These are phyloP conservation scores for Muscina levida DNA, from an alignment of 2,888 invertebrate genomes.

Conservation along the genomic window DNA sequence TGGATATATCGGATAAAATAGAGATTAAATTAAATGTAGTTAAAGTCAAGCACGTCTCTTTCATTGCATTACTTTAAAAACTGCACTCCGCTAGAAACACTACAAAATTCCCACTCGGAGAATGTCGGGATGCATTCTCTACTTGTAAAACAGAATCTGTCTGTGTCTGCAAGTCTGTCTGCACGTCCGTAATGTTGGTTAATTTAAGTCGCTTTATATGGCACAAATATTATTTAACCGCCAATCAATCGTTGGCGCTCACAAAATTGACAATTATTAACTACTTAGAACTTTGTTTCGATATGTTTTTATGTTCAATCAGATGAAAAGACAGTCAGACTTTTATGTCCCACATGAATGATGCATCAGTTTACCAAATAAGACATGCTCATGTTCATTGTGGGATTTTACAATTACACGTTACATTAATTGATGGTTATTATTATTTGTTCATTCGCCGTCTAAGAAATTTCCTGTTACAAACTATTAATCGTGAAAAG, in stretches of 20 bases:
- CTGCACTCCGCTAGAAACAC: no score
- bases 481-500: no score
- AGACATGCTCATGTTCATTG: conserved; percentile 61
- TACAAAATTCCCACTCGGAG: no score
- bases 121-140: conserved; percentile 22
- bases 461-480: no score
- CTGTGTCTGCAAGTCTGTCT: background rate
- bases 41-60: no score
- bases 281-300: conserved; percentile 56
- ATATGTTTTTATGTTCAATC: conserved; percentile 28
- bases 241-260: conserved; percentile 67
- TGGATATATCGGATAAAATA: no score
- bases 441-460: no score
- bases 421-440: conserved; percentile 59
- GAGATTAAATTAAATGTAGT: no score
- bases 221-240: conserved; percentile 65
- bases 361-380: conserved; percentile 52
- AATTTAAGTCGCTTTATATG: conserved; percentile 68
- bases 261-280: conserved; percentile 66
- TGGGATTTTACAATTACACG: conserved; percentile 54
- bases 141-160: no score
- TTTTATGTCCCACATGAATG: conserved; percentile 63
- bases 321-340: conserved; percentile 37
- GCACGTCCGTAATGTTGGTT: conserved; percentile 61
- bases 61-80: no score